Evolutionary conservation across 1,140 invertebrate genomes (phyloP).

Genomic region (Penaeus chinensis): DNA sequence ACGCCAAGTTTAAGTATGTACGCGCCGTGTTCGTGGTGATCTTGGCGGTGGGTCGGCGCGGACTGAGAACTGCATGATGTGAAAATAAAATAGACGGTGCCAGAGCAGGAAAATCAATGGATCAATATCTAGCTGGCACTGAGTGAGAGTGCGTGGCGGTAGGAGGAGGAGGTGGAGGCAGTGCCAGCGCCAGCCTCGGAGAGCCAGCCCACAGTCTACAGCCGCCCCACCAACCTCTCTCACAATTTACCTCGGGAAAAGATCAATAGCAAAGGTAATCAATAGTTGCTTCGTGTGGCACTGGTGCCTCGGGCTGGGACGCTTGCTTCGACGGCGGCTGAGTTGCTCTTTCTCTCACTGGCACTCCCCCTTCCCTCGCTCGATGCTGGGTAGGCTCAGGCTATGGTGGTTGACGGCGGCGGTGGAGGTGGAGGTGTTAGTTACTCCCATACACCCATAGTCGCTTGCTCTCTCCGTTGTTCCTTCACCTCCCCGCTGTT

Average conservation of each 20-base stretch:
- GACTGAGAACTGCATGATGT: constrained; percentile 50
- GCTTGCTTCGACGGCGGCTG: constrained; percentile 12
- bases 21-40: constrained; percentile 40
- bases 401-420: constrained; percentile 16
- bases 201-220: constrained; percentile 27
- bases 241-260: constrained; percentile 42
- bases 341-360: constrained; percentile 28
- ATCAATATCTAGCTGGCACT: constrained; percentile 49
- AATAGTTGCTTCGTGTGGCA: constrained; percentile 49
- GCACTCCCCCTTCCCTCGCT: constrained; percentile 47
- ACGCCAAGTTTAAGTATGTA: constrained; percentile 47
- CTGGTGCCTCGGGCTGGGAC: constrained; percentile 26
- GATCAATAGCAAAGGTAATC: constrained; percentile 54
- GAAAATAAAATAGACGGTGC: constrained; percentile 49
- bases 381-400: constrained; percentile 50
- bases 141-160: constrained; percentile 52
- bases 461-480: constrained; percentile 3
- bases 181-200: background rate
- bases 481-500: constrained; percentile 7
- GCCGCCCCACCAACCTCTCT: constrained; percentile 37
- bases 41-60: constrained; percentile 39
- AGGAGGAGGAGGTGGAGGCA: constrained; percentile 31
- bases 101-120: constrained; percentile 51
- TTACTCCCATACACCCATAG: constrained; percentile 43
- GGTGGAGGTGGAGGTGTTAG: constrained; percentile 19